A percentile compares a stretch with the other conserved stretches of the same genome.
These are phyloP conservation scores for Cossypha heuglini DNA, from an alignment of 2,797 vertebrate genomes.

Conservation along the genomic window DNA sequence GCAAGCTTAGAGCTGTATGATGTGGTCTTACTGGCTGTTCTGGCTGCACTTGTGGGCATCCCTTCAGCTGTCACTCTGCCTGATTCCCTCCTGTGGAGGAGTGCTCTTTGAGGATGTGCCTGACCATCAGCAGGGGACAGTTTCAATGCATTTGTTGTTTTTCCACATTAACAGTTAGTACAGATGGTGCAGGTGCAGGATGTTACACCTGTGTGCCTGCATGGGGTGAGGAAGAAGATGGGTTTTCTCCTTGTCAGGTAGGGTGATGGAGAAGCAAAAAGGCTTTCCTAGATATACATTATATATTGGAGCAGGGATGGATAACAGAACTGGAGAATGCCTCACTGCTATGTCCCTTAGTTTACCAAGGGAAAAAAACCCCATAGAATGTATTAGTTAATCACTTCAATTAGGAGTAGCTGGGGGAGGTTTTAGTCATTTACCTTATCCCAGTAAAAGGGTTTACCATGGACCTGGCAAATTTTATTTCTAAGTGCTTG, in stretches of 20 bases:
- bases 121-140: not conserved
- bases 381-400: not conserved
- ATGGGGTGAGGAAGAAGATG: not conserved
- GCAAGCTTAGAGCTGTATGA: not conserved
- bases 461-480: not conserved
- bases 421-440: not conserved
- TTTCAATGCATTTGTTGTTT: not conserved
- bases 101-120: not conserved
- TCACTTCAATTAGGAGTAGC: not conserved
- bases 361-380: rapidly evolving
- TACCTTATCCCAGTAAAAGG: not conserved
- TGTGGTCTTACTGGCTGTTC: not conserved
- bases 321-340: not conserved
- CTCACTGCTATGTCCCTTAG: not conserved
- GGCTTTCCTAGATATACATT: not conserved
- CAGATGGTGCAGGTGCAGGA: not conserved
- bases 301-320: not conserved
- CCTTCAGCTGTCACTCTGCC: not conserved
- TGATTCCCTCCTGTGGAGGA: not conserved
- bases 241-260: not conserved
- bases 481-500: not conserved
- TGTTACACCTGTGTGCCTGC: not conserved
- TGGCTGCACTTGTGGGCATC: not conserved
- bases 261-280: not conserved
- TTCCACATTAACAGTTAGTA: not conserved